A percentile compares a stretch with the other conserved stretches of the same genome.
These are phyloP conservation scores for Oxystoma pomonae DNA, from an alignment of 2,888 invertebrate species.

Conservation along the genomic window DNA sequence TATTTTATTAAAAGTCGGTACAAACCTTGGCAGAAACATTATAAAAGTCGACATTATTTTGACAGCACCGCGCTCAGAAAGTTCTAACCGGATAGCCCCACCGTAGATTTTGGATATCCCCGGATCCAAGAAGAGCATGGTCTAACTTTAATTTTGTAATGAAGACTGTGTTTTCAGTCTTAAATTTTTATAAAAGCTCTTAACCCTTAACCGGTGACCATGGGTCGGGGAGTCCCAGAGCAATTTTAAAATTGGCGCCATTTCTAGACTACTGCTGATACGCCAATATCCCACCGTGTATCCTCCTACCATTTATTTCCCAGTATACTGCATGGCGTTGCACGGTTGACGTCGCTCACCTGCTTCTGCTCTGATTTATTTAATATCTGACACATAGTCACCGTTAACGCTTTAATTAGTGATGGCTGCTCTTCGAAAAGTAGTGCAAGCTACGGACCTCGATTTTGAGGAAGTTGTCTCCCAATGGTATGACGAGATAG, in stretches of 20 bases:
- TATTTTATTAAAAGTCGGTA: no score
- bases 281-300: not conserved
- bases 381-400: not conserved
- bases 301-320: not conserved
- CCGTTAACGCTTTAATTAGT: not conserved
- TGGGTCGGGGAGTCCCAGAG: not conserved
- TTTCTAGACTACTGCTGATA: not conserved
- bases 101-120: no score
- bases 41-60: no score
- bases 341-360: not conserved
- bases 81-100: no score
- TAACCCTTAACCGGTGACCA: not conserved
- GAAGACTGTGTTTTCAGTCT: no score
- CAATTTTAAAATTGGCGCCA: not conserved
- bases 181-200: no score
- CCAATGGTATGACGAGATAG: conserved; percentile 1
- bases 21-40: no score
- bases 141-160: no score
- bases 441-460: not conserved
- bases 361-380: not conserved
- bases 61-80: no score
- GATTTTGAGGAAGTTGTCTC: not conserved
- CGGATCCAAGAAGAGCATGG: no score
- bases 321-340: not conserved
- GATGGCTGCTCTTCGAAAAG: not conserved